phyloP scores from a whole-genome alignment of 2,797 vertebrate species.

The Phaenicophaeus curvirostris region DNA sequence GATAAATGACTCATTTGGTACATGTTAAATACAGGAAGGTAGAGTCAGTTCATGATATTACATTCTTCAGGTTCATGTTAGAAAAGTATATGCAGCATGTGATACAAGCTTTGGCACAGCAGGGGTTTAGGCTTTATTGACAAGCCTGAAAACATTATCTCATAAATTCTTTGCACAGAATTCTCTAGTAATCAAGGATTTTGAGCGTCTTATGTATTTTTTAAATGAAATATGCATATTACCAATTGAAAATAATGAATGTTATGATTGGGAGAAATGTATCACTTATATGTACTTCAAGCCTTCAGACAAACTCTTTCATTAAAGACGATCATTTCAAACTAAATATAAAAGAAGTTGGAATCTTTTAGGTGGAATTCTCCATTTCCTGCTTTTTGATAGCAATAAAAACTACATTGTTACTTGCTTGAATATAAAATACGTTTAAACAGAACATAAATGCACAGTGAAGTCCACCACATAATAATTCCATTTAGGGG shows the following conservation, averaged over 20 bases:
- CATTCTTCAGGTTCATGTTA: background rate
- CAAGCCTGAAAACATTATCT: constrained; percentile 17
- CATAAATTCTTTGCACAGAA: constrained; percentile 27
- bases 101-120: background rate
- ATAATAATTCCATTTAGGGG: background rate
- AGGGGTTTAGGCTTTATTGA: constrained; percentile 6
- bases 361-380: background rate
- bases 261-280: constrained; percentile 29
- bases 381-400: background rate
- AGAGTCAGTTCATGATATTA: background rate
- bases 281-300: background rate
- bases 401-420: background rate
- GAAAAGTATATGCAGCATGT: background rate
- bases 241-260: constrained; percentile 19
- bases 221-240: background rate
- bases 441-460: background rate
- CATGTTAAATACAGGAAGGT: constrained; percentile 18
- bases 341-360: background rate
- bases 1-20: background rate
- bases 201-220: constrained; percentile 17
- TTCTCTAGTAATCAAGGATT: constrained; percentile 29
- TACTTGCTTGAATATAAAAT: background rate
- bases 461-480: background rate
- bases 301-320: background rate
- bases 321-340: constrained; percentile 2